phyloP scores from a whole-genome alignment of 2,797 vertebrate genomes.

The Chaunax sp. region DNA sequence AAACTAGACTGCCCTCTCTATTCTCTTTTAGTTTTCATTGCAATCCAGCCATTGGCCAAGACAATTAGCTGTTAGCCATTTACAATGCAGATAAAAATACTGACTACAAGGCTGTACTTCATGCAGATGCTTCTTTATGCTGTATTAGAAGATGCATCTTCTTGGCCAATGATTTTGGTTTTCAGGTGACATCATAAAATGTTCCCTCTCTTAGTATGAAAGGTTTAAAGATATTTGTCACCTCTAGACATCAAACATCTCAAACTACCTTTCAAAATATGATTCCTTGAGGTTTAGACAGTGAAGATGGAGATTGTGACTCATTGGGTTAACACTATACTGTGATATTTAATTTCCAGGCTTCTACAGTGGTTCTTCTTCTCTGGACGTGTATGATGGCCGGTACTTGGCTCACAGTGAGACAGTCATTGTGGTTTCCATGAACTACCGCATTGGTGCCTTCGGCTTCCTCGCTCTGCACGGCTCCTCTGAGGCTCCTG shows the following conservation, averaged over 20 bases:
- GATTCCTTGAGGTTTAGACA: neutral
- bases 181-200: no score
- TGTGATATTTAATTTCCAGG: conserved; percentile 48
- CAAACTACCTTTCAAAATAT: neutral
- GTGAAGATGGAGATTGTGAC: neutral
- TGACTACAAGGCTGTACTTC: neutral
- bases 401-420: conserved; percentile 89
- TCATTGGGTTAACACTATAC: neutral
- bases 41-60: no score
- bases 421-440: conserved; percentile 89
- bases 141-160: neutral
- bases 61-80: no score
- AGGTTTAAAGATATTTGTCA: no score
- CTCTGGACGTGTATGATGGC: conserved; percentile 93
- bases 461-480: conserved; percentile 92
- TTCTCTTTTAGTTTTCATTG: no score
- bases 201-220: no score
- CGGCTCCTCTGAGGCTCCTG: conserved; percentile 90
- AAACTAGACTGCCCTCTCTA: no score
- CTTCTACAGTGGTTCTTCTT: conserved; percentile 92
- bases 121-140: neutral
- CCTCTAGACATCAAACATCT: neutral
- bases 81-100: no score
- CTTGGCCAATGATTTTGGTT: neutral
- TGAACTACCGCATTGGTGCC: conserved; percentile 94